phyloP scores from a whole-genome alignment of 1,140 invertebrate genomes.

The Panagrolaimus sp. region DNA sequence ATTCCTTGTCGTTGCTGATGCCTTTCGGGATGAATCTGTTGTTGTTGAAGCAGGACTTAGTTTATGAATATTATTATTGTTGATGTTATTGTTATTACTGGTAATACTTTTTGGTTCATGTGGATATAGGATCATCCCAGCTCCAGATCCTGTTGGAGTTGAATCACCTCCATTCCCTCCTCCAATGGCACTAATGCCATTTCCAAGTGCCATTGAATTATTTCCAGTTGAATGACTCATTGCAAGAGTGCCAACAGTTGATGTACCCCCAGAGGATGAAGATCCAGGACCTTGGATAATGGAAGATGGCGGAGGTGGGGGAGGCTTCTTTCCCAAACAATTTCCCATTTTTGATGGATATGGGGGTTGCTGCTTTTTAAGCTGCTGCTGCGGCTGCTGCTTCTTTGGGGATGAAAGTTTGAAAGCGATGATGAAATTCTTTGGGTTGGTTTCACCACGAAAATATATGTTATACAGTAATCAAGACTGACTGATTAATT shows the following conservation, averaged over 20 bases:
- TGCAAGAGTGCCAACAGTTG: constrained; percentile 3
- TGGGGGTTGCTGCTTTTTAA: too few relatives aligned
- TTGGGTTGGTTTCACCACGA: too few relatives aligned
- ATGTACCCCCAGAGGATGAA: background rate
- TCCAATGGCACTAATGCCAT: too few relatives aligned
- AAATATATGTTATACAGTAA: too few relatives aligned
- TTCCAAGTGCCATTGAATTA: too few relatives aligned
- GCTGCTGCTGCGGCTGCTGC: too few relatives aligned
- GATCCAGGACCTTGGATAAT: constrained; percentile 22
- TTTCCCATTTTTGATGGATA: constrained; percentile 26
- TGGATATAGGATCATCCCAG: constrained; percentile 24
- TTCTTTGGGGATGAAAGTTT: too few relatives aligned
- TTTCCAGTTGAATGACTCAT: constrained; percentile 8
- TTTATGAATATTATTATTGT: too few relatives aligned
- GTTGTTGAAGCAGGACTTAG: constrained; percentile 6
- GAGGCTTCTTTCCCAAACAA: constrained; percentile 35
- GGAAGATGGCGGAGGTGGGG: constrained; percentile 16
- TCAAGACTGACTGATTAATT: too few relatives aligned
- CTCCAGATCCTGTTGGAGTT: background rate
- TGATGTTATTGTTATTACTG: too few relatives aligned
- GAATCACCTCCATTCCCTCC: constrained; percentile 2
- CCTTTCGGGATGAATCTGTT: background rate
- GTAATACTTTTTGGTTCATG: constrained; percentile 30
- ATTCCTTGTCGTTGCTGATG: background rate
- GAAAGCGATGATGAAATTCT: too few relatives aligned